These are phyloP conservation scores for Mergus octosetaceus DNA, from an alignment of 2,797 vertebrate species.

Conservation along the genomic window DNA sequence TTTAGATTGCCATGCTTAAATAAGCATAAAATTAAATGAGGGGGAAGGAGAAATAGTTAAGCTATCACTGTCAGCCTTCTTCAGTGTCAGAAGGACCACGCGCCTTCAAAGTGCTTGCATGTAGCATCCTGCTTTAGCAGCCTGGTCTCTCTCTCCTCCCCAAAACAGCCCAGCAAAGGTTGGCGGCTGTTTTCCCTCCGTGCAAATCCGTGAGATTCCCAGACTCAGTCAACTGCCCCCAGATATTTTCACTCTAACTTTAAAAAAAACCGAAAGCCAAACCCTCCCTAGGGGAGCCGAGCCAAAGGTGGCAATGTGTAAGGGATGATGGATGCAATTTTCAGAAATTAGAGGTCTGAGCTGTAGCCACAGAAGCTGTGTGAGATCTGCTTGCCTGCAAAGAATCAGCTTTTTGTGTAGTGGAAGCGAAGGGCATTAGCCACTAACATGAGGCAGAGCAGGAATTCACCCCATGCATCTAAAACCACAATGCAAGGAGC, in stretches of 20 bases:
- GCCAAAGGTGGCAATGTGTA: fast-evolving
- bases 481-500: neutral
- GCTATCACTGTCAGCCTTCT: neutral
- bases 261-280: neutral
- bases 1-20: slow-evolving; percentile 12
- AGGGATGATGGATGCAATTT: neutral
- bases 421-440: neutral
- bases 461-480: neutral
- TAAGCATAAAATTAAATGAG: slow-evolving; percentile 30
- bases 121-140: neutral
- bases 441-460: neutral
- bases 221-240: neutral
- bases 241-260: neutral
- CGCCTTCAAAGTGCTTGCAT: neutral
- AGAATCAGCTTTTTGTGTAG: neutral
- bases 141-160: neutral
- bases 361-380: neutral
- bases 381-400: neutral
- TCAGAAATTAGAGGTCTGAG: neutral
- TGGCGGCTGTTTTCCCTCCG: neutral
- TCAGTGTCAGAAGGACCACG: neutral
- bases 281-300: neutral
- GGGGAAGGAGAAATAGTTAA: slow-evolving; percentile 1
- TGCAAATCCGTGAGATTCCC: neutral
- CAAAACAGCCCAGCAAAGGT: neutral